Evolutionary conservation across 2,113 vertebrate species (phyloP).

Genomic region (Regulus satrapa): DNA sequence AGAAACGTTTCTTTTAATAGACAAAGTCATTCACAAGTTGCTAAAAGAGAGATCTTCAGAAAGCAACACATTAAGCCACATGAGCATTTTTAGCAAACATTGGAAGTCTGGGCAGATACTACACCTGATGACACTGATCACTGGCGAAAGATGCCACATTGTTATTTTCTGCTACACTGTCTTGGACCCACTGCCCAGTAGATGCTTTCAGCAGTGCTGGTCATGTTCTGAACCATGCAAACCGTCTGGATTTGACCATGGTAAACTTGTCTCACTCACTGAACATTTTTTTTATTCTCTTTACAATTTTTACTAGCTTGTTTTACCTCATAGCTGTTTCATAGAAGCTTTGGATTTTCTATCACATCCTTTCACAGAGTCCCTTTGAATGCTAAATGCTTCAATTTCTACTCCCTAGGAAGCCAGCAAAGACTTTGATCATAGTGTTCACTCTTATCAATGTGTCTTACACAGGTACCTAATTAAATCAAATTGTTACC

Average conservation of each 20-base stretch:
- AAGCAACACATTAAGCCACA: not conserved
- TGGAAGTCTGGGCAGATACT: not conserved
- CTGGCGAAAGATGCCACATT: not conserved
- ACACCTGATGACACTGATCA: accelerated
- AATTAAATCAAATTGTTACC: not conserved
- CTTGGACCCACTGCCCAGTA: not conserved
- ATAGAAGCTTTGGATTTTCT: not conserved
- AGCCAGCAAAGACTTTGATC: not conserved
- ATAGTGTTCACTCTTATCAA: not conserved
- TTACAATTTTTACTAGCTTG: not conserved
- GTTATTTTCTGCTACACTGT: accelerated
- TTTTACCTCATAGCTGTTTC: not conserved
- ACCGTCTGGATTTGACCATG: not conserved
- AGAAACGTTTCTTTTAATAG: not conserved
- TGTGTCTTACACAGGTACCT: not conserved
- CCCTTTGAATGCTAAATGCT: not conserved
- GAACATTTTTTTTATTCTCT: not conserved
- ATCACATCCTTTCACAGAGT: not conserved
- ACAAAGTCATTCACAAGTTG: not conserved
- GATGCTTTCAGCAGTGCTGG: not conserved
- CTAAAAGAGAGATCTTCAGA: not conserved
- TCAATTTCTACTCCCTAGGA: not conserved
- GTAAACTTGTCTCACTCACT: not conserved
- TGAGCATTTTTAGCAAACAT: accelerated
- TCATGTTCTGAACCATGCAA: not conserved